phyloP scores from a whole-genome alignment of 2,888 invertebrate genomes.

The Neoitamus cyanurus region DNA sequence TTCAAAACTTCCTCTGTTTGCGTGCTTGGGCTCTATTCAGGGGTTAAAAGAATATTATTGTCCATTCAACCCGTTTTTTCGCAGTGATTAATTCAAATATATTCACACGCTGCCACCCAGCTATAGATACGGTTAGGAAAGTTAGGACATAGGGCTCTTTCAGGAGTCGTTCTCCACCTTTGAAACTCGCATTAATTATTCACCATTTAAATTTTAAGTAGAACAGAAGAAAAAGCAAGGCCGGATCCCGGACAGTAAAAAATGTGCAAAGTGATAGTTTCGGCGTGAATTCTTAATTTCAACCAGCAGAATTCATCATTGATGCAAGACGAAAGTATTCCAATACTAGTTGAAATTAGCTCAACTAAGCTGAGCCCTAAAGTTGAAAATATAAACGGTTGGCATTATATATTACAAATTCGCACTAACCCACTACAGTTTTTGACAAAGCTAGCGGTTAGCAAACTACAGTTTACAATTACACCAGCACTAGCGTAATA shows the following conservation, averaged over 20 bases:
- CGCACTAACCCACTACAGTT: too few species aligned
- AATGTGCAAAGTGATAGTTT: background rate
- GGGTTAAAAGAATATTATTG: slow-evolving; percentile 43
- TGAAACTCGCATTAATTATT: background rate
- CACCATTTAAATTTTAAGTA: background rate
- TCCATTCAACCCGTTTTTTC: slow-evolving; percentile 40
- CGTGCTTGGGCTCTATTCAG: slow-evolving; percentile 37
- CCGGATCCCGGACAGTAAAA: background rate
- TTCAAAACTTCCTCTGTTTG: slow-evolving; percentile 39
- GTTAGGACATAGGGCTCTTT: background rate
- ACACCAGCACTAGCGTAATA: too few species aligned
- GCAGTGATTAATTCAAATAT: slow-evolving; percentile 42
- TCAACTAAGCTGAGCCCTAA: too few species aligned
- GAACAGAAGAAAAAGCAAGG: background rate
- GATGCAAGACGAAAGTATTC: too few species aligned
- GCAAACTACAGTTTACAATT: too few species aligned
- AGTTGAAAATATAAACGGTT: too few species aligned
- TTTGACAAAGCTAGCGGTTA: too few species aligned
- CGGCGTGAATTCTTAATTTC: background rate
- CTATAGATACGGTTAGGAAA: slow-evolving; percentile 28
- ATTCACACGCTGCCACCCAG: slow-evolving; percentile 36
- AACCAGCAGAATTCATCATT: background rate
- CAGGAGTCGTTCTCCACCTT: background rate
- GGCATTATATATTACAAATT: too few species aligned
- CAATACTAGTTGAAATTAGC: too few species aligned